These are phyloP conservation scores for Theristicus caerulescens DNA, from an alignment of 2,113 vertebrate genomes.

Conservation along the genomic window DNA sequence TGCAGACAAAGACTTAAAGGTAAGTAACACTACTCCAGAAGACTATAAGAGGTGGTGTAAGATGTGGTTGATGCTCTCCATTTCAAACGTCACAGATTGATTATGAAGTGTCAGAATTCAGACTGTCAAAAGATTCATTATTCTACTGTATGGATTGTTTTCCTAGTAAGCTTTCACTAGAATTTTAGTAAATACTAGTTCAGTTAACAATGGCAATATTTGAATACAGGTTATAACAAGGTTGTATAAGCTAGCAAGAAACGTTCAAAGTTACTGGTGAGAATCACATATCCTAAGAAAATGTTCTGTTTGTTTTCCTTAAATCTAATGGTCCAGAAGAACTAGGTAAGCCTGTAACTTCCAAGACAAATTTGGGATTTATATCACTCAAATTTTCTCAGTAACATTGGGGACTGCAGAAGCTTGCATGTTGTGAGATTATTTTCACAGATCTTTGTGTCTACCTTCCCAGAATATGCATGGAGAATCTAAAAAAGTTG, in stretches of 20 bases:
- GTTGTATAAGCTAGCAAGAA: not conserved
- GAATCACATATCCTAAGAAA: not conserved
- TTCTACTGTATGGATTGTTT: not conserved
- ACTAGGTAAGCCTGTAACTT: not conserved
- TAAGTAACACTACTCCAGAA: slow-evolving; percentile 1
- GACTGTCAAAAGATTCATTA: not conserved
- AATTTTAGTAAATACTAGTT: not conserved
- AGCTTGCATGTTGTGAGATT: not conserved
- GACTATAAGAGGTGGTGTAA: not conserved
- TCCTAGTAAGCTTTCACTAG: not conserved
- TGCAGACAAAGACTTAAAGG: slow-evolving; percentile 89
- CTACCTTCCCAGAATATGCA: not conserved
- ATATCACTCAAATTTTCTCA: not conserved
- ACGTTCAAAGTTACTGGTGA: not conserved
- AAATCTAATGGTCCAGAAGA: not conserved
- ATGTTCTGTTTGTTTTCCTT: not conserved
- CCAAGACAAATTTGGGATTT: not conserved
- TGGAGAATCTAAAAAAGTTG: not conserved
- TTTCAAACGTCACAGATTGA: not conserved
- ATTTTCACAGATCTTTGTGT: not conserved
- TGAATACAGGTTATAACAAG: not conserved
- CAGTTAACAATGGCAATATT: not conserved
- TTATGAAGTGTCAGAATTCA: not conserved
- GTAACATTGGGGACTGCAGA: not conserved
- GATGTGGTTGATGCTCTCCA: not conserved